A percentile compares a stretch with the other conserved stretches of the same genome.
These are phyloP conservation scores for Bombus confusus DNA, from an alignment of 1,140 invertebrate species.

Conservation along the genomic window DNA sequence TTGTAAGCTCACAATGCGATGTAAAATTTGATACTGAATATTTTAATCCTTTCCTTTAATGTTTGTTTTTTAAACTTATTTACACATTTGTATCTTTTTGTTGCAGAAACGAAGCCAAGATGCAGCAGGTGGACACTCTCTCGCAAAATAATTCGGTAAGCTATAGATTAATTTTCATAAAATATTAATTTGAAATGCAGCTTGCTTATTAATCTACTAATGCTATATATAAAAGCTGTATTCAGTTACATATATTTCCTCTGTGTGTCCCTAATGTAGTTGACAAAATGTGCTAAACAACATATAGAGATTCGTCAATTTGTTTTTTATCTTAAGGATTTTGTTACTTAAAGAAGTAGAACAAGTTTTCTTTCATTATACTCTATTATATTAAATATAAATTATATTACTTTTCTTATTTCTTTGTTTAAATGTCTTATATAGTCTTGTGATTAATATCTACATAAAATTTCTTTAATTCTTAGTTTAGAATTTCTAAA, in stretches of 20 bases:
- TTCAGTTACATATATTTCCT: constrained; percentile 43
- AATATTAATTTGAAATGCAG: constrained; percentile 53
- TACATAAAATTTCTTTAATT: background rate
- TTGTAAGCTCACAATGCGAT: constrained; percentile 17
- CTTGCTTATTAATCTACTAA: constrained; percentile 70
- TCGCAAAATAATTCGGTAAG: constrained; percentile 84
- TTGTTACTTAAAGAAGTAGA: background rate
- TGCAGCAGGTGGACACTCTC: constrained; percentile 85
- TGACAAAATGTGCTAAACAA: constrained; percentile 37
- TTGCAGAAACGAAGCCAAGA: constrained; percentile 82
- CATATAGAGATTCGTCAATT: constrained; percentile 3
- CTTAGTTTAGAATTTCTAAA: background rate
- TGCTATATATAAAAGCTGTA: constrained; percentile 54
- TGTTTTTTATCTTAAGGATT: background rate
- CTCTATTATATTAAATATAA: background rate
- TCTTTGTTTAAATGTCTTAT: background rate
- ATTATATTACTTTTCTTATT: background rate
- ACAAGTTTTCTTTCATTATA: background rate
- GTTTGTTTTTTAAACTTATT: constrained; percentile 18
- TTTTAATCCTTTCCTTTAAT: background rate
- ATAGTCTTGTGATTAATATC: background rate
- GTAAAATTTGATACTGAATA: constrained; percentile 23
- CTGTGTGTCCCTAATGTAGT: constrained; percentile 29
- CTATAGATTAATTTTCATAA: constrained; percentile 47
- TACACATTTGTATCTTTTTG: constrained; percentile 62